Evolutionary conservation across 2,797 vertebrate species (phyloP).

Genomic region (Girardinus metallicus): DNA sequence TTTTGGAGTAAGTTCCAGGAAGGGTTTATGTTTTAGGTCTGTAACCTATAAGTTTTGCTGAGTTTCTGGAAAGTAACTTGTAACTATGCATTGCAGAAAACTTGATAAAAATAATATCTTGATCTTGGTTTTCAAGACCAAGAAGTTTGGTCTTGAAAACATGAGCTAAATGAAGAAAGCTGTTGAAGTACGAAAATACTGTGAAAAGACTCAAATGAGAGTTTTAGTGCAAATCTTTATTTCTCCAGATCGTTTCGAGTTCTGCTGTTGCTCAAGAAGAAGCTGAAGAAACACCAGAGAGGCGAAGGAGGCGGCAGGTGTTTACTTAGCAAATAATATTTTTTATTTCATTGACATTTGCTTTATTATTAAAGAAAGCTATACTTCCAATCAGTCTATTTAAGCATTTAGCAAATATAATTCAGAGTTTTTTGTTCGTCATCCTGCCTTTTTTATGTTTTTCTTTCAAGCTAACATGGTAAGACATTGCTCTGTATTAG

Average conservation of each 20-base stretch:
- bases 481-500: background rate
- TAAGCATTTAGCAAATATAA: background rate
- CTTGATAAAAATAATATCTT: background rate
- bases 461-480: background rate
- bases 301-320: slow-evolving; percentile 59
- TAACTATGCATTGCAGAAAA: background rate
- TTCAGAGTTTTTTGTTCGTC: background rate
- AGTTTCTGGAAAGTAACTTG: background rate
- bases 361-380: background rate
- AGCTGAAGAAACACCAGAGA: slow-evolving; percentile 54
- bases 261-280: slow-evolving; percentile 80
- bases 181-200: background rate
- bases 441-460: background rate
- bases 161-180: background rate
- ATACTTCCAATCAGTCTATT: background rate
- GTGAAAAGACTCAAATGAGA: background rate
- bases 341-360: background rate
- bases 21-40: background rate
- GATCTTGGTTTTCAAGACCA: no score
- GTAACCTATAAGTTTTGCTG: background rate
- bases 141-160: background rate
- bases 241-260: slow-evolving; percentile 85
- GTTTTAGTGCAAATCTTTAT: background rate
- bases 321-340: background rate
- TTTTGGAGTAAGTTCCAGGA: background rate